These are phyloP conservation scores for Drosophila micromelanica DNA, from an alignment of 1,140 invertebrate genomes.

Conservation along the genomic window DNA sequence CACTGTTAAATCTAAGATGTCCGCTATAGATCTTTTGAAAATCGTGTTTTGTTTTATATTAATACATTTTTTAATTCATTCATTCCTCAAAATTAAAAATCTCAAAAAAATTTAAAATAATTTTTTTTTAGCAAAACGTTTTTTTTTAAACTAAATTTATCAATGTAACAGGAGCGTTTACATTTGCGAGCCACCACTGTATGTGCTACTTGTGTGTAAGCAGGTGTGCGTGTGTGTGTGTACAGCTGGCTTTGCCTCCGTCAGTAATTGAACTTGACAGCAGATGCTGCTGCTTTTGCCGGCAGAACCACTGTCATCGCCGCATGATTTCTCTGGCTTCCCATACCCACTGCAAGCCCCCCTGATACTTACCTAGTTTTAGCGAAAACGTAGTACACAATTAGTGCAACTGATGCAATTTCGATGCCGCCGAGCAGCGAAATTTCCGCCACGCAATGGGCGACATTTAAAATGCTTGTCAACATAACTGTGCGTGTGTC, in stretches of 20 bases:
- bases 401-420: slow-evolving; percentile 75
- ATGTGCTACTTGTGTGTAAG: not conserved
- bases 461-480: slow-evolving; percentile 68
- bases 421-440: slow-evolving; percentile 80
- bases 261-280: slow-evolving; percentile 49
- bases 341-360: slow-evolving; percentile 1
- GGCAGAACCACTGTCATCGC: slow-evolving; percentile 16
- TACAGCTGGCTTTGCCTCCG: slow-evolving; percentile 23
- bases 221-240: not conserved
- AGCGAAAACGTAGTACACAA: slow-evolving; percentile 80
- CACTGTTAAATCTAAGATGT: no score
- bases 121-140: no score
- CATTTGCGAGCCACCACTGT: slow-evolving; percentile 9
- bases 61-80: no score
- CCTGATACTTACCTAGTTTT: slow-evolving; percentile 78
- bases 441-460: slow-evolving; percentile 75
- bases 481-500: slow-evolving; percentile 43
- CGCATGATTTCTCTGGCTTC: slow-evolving; percentile 51
- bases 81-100: no score
- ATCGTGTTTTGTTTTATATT: no score
- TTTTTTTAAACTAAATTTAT: not conserved
- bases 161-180: not conserved
- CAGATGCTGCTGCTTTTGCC: slow-evolving; percentile 17
- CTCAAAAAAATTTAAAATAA: no score
- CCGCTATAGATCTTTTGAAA: no score